Evolutionary conservation across 37 sponge, comb jelly and placozoan genomes (phyloP).

Genomic region (Aphrocallistes beatrix): DNA sequence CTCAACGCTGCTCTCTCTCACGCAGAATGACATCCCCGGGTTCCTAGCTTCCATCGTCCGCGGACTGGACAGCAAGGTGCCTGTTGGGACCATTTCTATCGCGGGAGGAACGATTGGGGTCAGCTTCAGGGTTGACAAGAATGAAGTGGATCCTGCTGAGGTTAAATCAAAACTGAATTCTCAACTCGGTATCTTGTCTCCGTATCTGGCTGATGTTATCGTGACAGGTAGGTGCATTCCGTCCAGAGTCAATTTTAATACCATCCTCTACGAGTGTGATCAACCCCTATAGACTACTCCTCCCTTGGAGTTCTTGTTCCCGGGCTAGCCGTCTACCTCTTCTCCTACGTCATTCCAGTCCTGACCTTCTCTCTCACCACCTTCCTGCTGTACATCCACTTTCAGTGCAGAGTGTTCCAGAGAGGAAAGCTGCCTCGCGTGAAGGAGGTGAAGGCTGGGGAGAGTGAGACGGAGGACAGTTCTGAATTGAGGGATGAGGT

Average conservation of each 20-base stretch:
- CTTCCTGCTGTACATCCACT: neutral
- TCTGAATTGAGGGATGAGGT: neutral
- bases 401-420: neutral
- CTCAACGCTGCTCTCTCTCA: neutral
- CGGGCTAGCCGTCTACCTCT: neutral
- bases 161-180: neutral
- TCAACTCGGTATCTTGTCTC: neutral
- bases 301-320: neutral
- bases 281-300: neutral
- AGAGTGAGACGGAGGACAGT: neutral
- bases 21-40: neutral
- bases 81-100: neutral
- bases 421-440: neutral
- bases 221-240: neutral
- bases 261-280: neutral
- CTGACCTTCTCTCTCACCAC: neutral
- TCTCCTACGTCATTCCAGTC: neutral
- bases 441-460: neutral
- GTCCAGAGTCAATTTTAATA: neutral
- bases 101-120: neutral
- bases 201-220: neutral
- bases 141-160: neutral
- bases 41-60: neutral
- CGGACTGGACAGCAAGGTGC: neutral
- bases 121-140: slow-evolving; percentile 8